Evolutionary conservation across 2,113 vertebrate genomes (phyloP).

Genomic region (Oenanthe oenanthe): DNA sequence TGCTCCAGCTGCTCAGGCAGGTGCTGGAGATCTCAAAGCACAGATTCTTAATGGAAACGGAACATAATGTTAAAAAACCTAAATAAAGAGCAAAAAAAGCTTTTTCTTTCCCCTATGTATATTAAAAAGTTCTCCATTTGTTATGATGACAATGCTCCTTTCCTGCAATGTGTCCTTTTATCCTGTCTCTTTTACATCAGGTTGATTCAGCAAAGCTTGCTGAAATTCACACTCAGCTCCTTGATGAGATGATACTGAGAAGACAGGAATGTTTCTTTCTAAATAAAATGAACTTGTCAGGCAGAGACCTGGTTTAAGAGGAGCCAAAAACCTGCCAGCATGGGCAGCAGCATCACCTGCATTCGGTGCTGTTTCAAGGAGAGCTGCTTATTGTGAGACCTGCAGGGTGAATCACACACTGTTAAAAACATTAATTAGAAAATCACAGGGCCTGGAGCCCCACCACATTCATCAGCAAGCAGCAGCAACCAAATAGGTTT

Average conservation of each 20-base stretch:
- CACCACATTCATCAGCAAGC: not conserved
- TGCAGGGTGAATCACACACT: not conserved
- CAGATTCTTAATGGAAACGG: not conserved
- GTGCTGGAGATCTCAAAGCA: not conserved
- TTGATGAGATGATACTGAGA: not conserved
- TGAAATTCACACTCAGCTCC: not conserved
- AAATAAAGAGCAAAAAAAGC: not conserved
- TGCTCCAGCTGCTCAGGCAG: not conserved
- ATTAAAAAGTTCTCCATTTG: not conserved
- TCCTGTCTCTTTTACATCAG: not conserved
- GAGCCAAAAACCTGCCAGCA: not conserved
- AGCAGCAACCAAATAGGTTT: not conserved
- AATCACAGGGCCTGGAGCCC: not conserved
- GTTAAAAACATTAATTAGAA: not conserved
- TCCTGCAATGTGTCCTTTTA: not conserved
- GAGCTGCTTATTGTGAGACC: not conserved
- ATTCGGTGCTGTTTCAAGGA: not conserved
- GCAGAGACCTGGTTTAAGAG: not conserved
- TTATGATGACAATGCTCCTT: not conserved
- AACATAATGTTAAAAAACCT: not conserved
- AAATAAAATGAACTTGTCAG: not conserved
- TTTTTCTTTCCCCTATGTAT: not conserved
- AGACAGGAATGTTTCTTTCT: not conserved
- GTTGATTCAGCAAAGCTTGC: not conserved
- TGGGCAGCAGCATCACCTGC: not conserved